Evolutionary conservation across 1,140 invertebrate genomes (phyloP), one percentile per base, ranked within the genome.

Genomic region (Macrosteles quadrilineatus): DNA sequence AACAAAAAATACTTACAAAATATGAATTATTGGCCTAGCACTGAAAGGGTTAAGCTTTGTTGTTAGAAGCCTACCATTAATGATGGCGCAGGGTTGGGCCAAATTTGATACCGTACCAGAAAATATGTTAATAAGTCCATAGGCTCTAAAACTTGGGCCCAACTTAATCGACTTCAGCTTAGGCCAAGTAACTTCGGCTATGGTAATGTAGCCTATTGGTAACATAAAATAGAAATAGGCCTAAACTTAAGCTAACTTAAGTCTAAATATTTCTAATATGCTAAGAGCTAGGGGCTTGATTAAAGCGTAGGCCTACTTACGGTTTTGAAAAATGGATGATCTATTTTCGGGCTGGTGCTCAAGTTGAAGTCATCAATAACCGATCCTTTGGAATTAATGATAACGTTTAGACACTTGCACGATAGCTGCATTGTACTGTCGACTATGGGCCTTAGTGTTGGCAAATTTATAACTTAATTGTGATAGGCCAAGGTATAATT

Each of bases 321-420:
- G 4, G 6, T 25, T 14, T 59, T 59, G 25, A 59, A 59, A 29
- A 59, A 59, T 3, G 55, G 55, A 30, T 59, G 55, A 59, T 59
- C 55, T 6, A 29, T 6, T n/a, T 19, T 19, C 3, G 47, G 21
- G 25, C 9, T n/a, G n/a, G 14, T 59, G 9, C 2, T 11, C 1
- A 29, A 11, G 27, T 29, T 30, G n/a, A 21, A 59, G 6, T 25
- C 27, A 6, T 29, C 25, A 27, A 59, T 59, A 21, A 9, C 21
- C 6, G 21, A 27, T 25, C 55, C 55, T 59, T 59, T 59, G 12
- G 55, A 25, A n/a, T 59, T 59, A 6, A 59, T 59, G 21, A 59
- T 59, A 14, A 59, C 55, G 27, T 59, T 59, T n/a, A 59, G 27
- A 59, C 55, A 59, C 23, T 59, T 59, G 23, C 55, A 59, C 12